These are phyloP conservation scores for Lasiommata megera DNA, from an alignment of 2,888 invertebrate species.

Conservation along the genomic window DNA sequence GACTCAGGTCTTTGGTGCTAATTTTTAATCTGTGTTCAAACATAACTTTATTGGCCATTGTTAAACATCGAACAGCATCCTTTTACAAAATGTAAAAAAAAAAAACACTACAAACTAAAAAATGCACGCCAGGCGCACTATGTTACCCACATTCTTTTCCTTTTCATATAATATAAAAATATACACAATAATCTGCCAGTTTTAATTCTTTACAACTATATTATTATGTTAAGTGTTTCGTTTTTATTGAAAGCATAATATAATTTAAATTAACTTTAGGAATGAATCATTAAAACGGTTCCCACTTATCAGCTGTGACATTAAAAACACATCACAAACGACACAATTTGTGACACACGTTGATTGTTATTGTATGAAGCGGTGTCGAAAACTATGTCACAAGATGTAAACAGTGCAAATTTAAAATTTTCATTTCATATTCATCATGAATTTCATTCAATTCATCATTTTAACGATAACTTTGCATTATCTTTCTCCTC, in stretches of 20 bases:
- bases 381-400: no score
- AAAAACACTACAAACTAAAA: constrained; percentile 29
- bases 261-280: background rate
- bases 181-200: constrained; percentile 29
- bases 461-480: no score
- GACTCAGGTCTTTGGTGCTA: no score
- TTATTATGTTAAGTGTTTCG: constrained; percentile 38
- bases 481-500: no score
- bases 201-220: constrained; percentile 35
- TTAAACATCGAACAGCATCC: constrained; percentile 4
- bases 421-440: no score
- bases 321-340: background rate
- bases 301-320: background rate
- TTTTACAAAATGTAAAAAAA: constrained; percentile 22
- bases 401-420: no score
- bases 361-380: background rate
- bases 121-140: constrained; percentile 38
- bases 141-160: constrained; percentile 26
- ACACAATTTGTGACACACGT: background rate
- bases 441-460: no score
- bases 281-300: background rate
- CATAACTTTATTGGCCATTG: constrained; percentile 16
- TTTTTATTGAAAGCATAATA: background rate
- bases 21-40: background rate
- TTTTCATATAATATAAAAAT: constrained; percentile 38